These are phyloP conservation scores for Chelmon rostratus DNA, from an alignment of 2,797 vertebrate genomes.

Conservation along the genomic window DNA sequence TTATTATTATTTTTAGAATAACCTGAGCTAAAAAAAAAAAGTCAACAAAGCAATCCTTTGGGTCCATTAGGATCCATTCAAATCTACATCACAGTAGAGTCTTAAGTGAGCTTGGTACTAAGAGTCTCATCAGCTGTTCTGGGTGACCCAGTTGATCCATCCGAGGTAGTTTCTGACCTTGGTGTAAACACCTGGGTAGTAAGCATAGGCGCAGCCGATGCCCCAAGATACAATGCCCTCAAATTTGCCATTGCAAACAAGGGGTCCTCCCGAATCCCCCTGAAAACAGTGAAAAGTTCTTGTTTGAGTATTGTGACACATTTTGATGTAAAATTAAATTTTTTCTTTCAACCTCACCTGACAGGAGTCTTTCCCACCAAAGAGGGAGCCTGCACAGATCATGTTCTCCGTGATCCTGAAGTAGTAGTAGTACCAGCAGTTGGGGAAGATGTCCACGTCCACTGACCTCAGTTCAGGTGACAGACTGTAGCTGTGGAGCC, in stretches of 20 bases:
- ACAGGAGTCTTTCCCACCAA: constrained; percentile 86
- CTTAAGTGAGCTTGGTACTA: neutral
- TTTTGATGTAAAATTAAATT: constrained; percentile 20
- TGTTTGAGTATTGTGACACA: neutral
- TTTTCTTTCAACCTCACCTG: too few relatives aligned
- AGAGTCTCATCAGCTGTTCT: constrained; percentile 47
- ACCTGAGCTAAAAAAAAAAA: neutral
- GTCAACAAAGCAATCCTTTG: neutral
- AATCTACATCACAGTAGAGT: constrained; percentile 17
- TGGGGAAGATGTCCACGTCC: constrained; percentile 77
- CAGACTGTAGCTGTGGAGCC: constrained; percentile 72
- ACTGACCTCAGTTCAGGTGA: constrained; percentile 82
- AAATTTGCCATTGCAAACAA: constrained; percentile 82
- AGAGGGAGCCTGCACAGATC: constrained; percentile 82
- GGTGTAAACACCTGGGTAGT: constrained; percentile 87
- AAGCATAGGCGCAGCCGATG: constrained; percentile 82
- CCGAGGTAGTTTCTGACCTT: constrained; percentile 82
- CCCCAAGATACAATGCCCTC: constrained; percentile 90
- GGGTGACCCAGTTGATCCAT: constrained; percentile 81
- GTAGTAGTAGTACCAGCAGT: constrained; percentile 84
- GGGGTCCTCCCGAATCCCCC: constrained; percentile 89
- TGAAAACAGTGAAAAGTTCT: constrained; percentile 36
- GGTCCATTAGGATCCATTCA: constrained; percentile 17
- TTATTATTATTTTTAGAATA: neutral
- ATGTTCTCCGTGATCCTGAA: constrained; percentile 85